Percentiles rank a stretch among this genome's conserved stretches.
These are phyloP conservation scores for Pseudorhombus dupliciocellatus DNA, from an alignment of 2,113 vertebrate genomes.

Conservation along the genomic window DNA sequence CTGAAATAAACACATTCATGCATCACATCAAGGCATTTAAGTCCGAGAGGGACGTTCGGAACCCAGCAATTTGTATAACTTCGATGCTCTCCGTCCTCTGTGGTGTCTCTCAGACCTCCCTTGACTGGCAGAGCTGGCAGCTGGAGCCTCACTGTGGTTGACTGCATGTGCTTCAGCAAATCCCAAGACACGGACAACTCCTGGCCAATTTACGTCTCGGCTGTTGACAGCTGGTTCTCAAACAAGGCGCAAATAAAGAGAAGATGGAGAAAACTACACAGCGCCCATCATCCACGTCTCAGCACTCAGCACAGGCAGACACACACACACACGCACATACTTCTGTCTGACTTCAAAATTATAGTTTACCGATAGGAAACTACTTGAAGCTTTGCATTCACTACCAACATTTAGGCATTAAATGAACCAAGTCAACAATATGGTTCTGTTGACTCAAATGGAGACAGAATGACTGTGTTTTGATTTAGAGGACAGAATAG, in stretches of 20 bases:
- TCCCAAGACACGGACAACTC: conserved; percentile 22
- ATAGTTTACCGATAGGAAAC: not conserved
- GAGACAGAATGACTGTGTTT: not conserved
- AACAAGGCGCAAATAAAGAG: conserved; percentile 17
- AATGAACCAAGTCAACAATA: not conserved
- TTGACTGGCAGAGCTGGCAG: conserved; percentile 44
- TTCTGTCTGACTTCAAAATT: not conserved
- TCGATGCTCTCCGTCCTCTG: conserved; percentile 29
- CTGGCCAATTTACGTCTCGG: conserved; percentile 25
- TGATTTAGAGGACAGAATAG: not conserved
- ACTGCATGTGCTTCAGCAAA: conserved; percentile 17
- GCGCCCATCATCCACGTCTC: not conserved
- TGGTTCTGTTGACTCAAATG: not conserved
- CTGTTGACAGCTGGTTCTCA: conserved; percentile 35
- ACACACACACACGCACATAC: not conserved
- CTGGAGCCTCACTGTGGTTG: conserved; percentile 36
- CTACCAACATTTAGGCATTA: not conserved
- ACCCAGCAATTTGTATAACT: conserved; percentile 36
- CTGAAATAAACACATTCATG: conserved; percentile 40
- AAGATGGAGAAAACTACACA: conserved; percentile 25
- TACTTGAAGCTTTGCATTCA: not conserved
- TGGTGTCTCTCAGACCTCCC: conserved; percentile 46
- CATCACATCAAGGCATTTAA: conserved; percentile 37
- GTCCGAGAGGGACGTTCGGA: conserved; percentile 25
- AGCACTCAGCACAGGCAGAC: not conserved